Evolutionary conservation across 2,888 invertebrate genomes (phyloP).

Genomic region (Baccha elongata): DNA sequence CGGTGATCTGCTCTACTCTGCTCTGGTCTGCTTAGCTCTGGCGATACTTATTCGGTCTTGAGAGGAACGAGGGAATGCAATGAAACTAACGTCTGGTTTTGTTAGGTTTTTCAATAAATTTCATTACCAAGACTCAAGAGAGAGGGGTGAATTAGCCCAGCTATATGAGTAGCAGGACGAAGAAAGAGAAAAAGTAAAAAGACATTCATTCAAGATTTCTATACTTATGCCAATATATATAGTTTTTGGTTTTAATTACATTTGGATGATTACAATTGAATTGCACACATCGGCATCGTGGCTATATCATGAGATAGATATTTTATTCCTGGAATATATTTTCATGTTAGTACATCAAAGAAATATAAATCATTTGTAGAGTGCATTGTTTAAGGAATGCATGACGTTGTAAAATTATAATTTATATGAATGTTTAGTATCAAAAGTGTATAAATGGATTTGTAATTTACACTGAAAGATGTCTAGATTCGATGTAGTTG

Average conservation of each 20-base stretch:
- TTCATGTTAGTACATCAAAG: slow-evolving; percentile 43
- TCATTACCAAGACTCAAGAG: slow-evolving; percentile 37
- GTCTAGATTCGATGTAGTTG: too few species aligned
- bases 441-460: too few species aligned
- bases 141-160: not conserved
- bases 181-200: slow-evolving; percentile 20
- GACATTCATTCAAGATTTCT: slow-evolving; percentile 61
- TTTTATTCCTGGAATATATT: slow-evolving; percentile 30
- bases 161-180: too few species aligned
- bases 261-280: slow-evolving; percentile 68
- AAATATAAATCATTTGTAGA: slow-evolving; percentile 41
- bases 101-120: slow-evolving; percentile 64
- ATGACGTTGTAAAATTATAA: slow-evolving; percentile 38
- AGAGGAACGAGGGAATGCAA: slow-evolving; percentile 32
- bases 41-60: not conserved
- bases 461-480: too few species aligned
- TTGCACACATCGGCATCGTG: slow-evolving; percentile 35
- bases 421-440: slow-evolving; percentile 43
- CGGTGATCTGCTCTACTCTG: slow-evolving; percentile 2
- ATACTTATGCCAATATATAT: slow-evolving; percentile 42
- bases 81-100: slow-evolving; percentile 57
- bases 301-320: slow-evolving; percentile 8
- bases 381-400: slow-evolving; percentile 56
- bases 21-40: slow-evolving; percentile 14
- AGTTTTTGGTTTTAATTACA: slow-evolving; percentile 66